Evolutionary conservation across 2,113 vertebrate genomes (phyloP), one percentile per base, ranked within the genome.

Genomic region (Pomatorhinus ruficollis): DNA sequence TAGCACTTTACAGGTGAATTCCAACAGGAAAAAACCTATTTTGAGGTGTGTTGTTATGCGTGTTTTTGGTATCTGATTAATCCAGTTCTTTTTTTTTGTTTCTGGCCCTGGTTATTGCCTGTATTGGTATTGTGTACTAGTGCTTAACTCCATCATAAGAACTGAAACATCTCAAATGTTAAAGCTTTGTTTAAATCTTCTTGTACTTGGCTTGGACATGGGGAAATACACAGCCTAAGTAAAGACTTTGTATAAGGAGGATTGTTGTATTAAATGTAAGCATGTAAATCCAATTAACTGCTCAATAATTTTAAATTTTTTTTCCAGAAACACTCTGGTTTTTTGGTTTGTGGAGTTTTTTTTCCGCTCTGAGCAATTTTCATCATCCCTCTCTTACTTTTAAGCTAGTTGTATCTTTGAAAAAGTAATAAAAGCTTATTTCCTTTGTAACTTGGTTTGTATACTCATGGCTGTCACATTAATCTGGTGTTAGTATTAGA

Each of bases 391-490:
- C 88, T 97, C 85, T 97, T 97, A 97, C 79, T 97, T 98, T 94
- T 96, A 97, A 98, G 95, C 87, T 98, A 97, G 89, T 94, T 96
- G 89, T 93, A 86, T 97, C 96, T 97, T 94, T 97, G 95, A 82
- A 98, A 98, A 98, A 98, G 97, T 97, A 98, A 98, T 98, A 98
- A 98, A 98, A 98, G 87, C 97, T 97, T 97, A 98, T 98, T 98
- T 98, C 93, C 95, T 98, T 98, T 97, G 93, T 98, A 98, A 98
- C 97, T 97, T 97, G 60, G 70, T 98, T 98, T 98, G 95, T 97
- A 89, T 95, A 97, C 95, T 97, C 91, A 37, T 85, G 95, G 95
- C 97, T 98, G 98, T 98, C 98, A 98, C 94, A 98, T 98, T 98
- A 97, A 97, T 97, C 96, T 89, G 63, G 89, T 96, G 97, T 97